These are phyloP conservation scores for Aurelia sp. DNA, from an alignment of 30 jellyfish, hydroid and myxozoan genomes.

Conservation along the genomic window DNA sequence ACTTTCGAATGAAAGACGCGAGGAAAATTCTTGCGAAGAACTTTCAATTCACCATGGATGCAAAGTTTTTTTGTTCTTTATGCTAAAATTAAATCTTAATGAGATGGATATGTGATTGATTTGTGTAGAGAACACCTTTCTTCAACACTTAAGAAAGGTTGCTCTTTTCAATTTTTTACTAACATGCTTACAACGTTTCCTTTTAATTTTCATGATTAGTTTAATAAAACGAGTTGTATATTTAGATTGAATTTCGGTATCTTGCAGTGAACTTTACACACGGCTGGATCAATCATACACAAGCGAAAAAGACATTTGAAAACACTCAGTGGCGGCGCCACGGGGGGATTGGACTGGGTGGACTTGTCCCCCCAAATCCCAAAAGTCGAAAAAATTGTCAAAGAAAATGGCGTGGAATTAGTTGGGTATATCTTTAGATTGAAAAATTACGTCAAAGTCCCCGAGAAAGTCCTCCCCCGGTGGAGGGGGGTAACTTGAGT, in stretches of 20 bases:
- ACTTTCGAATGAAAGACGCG: neutral
- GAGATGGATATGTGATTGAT: neutral
- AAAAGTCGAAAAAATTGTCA: no score
- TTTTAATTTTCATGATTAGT: neutral
- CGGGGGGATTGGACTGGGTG: no score
- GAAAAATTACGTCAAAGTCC: no score
- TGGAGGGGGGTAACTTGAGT: no score
- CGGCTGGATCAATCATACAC: no score
- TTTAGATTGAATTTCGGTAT: neutral
- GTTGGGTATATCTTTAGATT: no score
- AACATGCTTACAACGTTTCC: neutral
- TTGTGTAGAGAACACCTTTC: neutral
- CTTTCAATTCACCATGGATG: slow-evolving; percentile 68
- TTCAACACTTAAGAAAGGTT: neutral
- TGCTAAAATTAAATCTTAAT: neutral
- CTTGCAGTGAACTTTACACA: neutral
- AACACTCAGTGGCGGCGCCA: no score
- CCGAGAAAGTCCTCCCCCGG: no score
- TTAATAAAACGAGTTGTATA: neutral
- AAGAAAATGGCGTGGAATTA: no score
- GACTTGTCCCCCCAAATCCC: no score
- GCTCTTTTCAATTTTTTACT: neutral
- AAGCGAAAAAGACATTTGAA: no score
- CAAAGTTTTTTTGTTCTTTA: neutral
- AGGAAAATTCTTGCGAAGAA: slow-evolving; percentile 56